phyloP scores from a whole-genome alignment of 2,797 vertebrate species.

The Chelon auratus region DNA sequence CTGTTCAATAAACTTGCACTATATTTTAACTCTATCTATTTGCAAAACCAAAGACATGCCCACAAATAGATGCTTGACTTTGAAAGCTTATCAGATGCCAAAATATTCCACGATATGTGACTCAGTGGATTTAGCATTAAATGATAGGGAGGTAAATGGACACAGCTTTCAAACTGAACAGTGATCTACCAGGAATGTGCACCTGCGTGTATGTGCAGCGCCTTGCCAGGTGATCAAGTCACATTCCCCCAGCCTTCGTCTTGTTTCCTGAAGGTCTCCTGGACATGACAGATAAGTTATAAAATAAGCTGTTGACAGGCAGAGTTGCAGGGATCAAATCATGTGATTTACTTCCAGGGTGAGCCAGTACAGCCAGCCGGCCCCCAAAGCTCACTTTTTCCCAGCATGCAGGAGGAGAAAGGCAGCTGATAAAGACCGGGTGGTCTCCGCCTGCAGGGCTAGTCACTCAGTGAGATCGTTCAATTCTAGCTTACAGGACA shows the following conservation, averaged over 20 bases:
- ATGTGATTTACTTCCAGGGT: slow-evolving; percentile 1
- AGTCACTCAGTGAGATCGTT: slow-evolving; percentile 28
- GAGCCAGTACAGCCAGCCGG: neutral
- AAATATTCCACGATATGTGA: no score
- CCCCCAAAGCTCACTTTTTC: slow-evolving; percentile 17
- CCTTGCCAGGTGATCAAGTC: no score
- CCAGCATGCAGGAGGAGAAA: slow-evolving; percentile 38
- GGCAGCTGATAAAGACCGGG: slow-evolving; percentile 43
- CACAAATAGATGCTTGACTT: no score
- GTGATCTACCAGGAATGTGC: no score
- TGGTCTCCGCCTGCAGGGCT: slow-evolving; percentile 41
- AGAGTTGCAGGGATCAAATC: slow-evolving; percentile 19
- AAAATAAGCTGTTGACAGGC: slow-evolving; percentile 21
- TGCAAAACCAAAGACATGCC: no score
- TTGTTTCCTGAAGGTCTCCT: slow-evolving; percentile 1
- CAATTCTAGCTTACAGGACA: slow-evolving; percentile 40
- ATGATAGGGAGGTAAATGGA: no score
- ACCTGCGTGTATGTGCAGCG: no score
- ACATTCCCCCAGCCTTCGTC: neutral
- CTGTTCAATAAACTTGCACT: no score
- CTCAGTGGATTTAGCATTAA: no score
- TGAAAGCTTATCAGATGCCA: no score
- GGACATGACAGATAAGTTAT: slow-evolving; percentile 14
- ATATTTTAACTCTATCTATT: no score
- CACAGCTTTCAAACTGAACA: no score